A percentile compares a stretch with the other conserved stretches of the same genome.
phyloP scores from a whole-genome alignment of 2,888 invertebrate species.

The Spodoptera picta region DNA sequence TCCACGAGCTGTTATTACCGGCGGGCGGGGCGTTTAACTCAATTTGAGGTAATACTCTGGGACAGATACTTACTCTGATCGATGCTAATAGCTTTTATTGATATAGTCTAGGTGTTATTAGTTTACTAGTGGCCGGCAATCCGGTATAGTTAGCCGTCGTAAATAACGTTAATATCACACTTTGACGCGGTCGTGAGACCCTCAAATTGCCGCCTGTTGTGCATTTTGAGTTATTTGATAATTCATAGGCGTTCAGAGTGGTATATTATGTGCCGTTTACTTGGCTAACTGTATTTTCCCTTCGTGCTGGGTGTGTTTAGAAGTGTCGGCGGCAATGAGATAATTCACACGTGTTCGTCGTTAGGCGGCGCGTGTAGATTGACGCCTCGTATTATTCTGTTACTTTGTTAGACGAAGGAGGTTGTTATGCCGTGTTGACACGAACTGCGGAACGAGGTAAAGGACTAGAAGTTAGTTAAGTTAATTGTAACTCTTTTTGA shows the following conservation, averaged over 20 bases:
- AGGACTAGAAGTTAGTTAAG: background rate
- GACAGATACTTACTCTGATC: slow-evolving; percentile 83
- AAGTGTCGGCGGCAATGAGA: slow-evolving; percentile 48
- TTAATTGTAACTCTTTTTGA: background rate
- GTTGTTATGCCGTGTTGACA: slow-evolving; percentile 9
- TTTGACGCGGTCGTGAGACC: slow-evolving; percentile 77
- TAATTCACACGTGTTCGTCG: slow-evolving; percentile 54
- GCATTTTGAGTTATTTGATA: slow-evolving; percentile 80
- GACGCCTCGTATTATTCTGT: slow-evolving; percentile 37
- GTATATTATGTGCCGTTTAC: slow-evolving; percentile 54
- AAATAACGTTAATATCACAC: slow-evolving; percentile 81
- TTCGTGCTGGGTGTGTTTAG: slow-evolving; percentile 42
- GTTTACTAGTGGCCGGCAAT: slow-evolving; percentile 57
- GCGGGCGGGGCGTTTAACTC: slow-evolving; percentile 76
- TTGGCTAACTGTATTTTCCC: slow-evolving; percentile 53
- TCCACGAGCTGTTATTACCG: slow-evolving; percentile 68
- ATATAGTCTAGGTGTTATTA: slow-evolving; percentile 83
- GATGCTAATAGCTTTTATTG: slow-evolving; percentile 87
- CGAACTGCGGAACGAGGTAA: background rate
- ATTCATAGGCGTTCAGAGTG: slow-evolving; percentile 61
- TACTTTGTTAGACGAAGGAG: slow-evolving; percentile 22
- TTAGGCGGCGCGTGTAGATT: slow-evolving; percentile 32
- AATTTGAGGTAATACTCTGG: slow-evolving; percentile 78
- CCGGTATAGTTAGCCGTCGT: slow-evolving; percentile 72
- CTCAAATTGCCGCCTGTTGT: slow-evolving; percentile 77